These are phyloP conservation scores for Ctenoplectra terminalis DNA, from an alignment of 1,140 invertebrate genomes.

Conservation along the genomic window DNA sequence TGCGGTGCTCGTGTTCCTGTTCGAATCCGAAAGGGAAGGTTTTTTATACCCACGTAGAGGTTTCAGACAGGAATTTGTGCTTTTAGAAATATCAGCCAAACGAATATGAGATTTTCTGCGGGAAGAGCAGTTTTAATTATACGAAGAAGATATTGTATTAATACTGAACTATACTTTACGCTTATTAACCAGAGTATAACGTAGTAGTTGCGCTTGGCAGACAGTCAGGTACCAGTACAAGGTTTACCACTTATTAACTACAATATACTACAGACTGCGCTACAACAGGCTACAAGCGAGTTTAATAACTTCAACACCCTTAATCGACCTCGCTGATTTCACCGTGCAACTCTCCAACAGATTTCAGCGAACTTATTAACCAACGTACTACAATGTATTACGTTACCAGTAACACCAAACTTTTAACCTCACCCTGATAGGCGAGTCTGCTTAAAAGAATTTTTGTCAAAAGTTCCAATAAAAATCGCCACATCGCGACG, in stretches of 20 bases:
- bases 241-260: conserved; percentile 25
- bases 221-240: conserved; percentile 7
- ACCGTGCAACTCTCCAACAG: not conserved
- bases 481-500: too few relatives aligned
- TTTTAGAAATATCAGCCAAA: not conserved
- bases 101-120: not conserved
- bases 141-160: not conserved
- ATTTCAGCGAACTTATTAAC: not conserved
- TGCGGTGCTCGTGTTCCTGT: too few relatives aligned
- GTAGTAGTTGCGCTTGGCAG: not conserved
- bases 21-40: too few relatives aligned
- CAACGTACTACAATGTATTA: not conserved
- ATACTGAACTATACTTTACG: not conserved
- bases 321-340: not conserved
- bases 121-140: not conserved
- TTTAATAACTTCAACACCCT: conserved; percentile 11
- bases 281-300: not conserved
- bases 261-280: not conserved
- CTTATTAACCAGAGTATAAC: not conserved
- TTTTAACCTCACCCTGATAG: not conserved
- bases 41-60: too few relatives aligned
- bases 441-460: too few relatives aligned
- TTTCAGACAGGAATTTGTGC: too few relatives aligned
- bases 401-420: not conserved
- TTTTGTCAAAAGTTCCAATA: too few relatives aligned